Conservation (phyloP, 2,888 invertebrate species). For the Sarcophaga rosellei region DNA sequence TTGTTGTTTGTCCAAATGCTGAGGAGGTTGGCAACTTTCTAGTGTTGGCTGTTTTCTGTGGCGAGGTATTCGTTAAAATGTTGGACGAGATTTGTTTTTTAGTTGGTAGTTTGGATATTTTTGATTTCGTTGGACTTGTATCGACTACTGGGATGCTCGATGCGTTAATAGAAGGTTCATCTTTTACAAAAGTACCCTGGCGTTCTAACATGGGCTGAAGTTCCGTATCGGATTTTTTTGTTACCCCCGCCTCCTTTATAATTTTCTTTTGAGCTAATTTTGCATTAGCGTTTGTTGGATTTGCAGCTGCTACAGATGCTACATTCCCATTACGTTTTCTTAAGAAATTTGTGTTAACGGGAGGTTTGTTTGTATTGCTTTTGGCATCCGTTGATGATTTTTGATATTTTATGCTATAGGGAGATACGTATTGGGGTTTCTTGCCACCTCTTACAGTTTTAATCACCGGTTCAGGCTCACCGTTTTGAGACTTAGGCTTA, state of each 20-base stretch:
- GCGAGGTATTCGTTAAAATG: slow-evolving; percentile 72
- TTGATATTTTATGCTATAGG: slow-evolving; percentile 82
- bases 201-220: slow-evolving; percentile 84
- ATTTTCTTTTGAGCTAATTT: slow-evolving; percentile 72
- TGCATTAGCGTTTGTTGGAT: slow-evolving; percentile 34
- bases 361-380: slow-evolving; percentile 61
- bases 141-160: slow-evolving; percentile 79
- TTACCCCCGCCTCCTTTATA: slow-evolving; percentile 21
- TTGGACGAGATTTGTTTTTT: slow-evolving; percentile 68
- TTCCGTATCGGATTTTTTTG: slow-evolving; percentile 19
- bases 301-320: slow-evolving; percentile 22
- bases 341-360: slow-evolving; percentile 43
- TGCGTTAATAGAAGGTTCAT: slow-evolving; percentile 83
- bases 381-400: slow-evolving; percentile 67
- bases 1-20: slow-evolving; percentile 29
- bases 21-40: slow-evolving; percentile 65
- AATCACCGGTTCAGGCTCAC: slow-evolving; percentile 60
- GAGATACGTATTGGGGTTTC: slow-evolving; percentile 85
- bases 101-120: slow-evolving; percentile 78
- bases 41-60: slow-evolving; percentile 67
- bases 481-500: slow-evolving; percentile 79
- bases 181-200: slow-evolving; percentile 96
- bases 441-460: slow-evolving; percentile 82
- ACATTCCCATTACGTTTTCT: slow-evolving; percentile 60
- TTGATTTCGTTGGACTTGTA: slow-evolving; percentile 74